Conservation (phyloP, 1,140 invertebrate genomes). For the Antheraea pernyi region DNA sequence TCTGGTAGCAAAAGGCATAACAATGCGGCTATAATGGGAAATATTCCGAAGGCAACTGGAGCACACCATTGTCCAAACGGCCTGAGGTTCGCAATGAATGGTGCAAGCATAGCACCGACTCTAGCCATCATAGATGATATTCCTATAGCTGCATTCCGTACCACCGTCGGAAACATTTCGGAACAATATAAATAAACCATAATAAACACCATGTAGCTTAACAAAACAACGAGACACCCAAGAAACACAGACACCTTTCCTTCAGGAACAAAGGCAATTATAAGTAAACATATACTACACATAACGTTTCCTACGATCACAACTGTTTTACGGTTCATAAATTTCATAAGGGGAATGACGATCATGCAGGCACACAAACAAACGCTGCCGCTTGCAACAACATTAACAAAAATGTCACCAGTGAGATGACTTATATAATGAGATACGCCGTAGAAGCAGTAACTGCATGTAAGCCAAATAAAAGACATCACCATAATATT, state of each 20-base stretch:
- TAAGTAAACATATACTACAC: constrained; percentile 79
- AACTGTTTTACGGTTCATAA: constrained; percentile 80
- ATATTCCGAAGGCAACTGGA: constrained; percentile 84
- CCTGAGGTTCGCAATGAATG: constrained; percentile 79
- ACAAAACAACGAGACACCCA: constrained; percentile 83
- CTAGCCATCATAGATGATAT: constrained; percentile 84
- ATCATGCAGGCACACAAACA: constrained; percentile 82
- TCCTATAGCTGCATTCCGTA: constrained; percentile 84
- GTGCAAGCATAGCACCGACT: constrained; percentile 83
- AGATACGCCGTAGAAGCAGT: constrained; percentile 86
- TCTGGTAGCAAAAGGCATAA: constrained; percentile 86
- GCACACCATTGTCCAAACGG: constrained; percentile 80
- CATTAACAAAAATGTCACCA: constrained; percentile 86
- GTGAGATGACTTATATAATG: constrained; percentile 86
- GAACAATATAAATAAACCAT: constrained; percentile 84
- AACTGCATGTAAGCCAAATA: constrained; percentile 85
- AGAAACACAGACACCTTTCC: constrained; percentile 76
- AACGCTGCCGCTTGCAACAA: constrained; percentile 81
- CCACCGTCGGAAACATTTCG: constrained; percentile 85
- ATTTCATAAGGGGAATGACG: constrained; percentile 82
- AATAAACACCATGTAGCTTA: constrained; percentile 82
- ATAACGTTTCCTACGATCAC: constrained; percentile 79
- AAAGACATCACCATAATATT: constrained; percentile 86
- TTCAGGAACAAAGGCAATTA: constrained; percentile 77
- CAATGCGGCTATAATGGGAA: constrained; percentile 82